A percentile compares a stretch with the other conserved stretches of the same genome.
phyloP scores from a whole-genome alignment of 1,140 invertebrate species.

The Tribolium castaneum region DNA sequence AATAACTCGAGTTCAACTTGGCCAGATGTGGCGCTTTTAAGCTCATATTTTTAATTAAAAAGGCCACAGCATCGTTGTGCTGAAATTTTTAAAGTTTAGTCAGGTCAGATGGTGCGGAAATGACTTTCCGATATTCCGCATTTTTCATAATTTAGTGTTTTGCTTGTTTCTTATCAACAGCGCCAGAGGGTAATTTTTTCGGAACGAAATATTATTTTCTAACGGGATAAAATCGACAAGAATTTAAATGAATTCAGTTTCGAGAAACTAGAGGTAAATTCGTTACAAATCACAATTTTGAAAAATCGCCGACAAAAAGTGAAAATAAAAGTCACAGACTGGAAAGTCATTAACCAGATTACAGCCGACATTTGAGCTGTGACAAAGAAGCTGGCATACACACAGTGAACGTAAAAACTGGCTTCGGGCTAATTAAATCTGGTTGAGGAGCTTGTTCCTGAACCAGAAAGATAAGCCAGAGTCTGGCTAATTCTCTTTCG shows the following conservation, averaged over 20 bases:
- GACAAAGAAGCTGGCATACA: neutral
- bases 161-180: constrained; percentile 2
- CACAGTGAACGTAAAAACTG: neutral
- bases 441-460: neutral
- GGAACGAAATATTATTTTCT: neutral
- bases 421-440: neutral
- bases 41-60: neutral
- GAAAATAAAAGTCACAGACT: neutral
- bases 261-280: neutral
- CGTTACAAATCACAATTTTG: neutral
- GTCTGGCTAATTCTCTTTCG: neutral
- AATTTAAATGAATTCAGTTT: constrained; percentile 8
- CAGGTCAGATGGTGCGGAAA: neutral
- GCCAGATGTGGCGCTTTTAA: neutral
- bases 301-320: neutral
- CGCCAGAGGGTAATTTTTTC: neutral
- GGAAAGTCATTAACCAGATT: neutral
- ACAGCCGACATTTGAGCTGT: neutral
- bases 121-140: constrained; percentile 6
- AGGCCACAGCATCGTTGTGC: neutral
- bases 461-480: constrained; percentile 8
- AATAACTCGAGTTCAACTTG: neutral
- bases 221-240: neutral
- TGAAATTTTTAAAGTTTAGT: constrained; percentile 1
- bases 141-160: constrained; percentile 1